Conservation (phyloP, 2,888 invertebrate genomes). For the Ptilodon capucinus region DNA sequence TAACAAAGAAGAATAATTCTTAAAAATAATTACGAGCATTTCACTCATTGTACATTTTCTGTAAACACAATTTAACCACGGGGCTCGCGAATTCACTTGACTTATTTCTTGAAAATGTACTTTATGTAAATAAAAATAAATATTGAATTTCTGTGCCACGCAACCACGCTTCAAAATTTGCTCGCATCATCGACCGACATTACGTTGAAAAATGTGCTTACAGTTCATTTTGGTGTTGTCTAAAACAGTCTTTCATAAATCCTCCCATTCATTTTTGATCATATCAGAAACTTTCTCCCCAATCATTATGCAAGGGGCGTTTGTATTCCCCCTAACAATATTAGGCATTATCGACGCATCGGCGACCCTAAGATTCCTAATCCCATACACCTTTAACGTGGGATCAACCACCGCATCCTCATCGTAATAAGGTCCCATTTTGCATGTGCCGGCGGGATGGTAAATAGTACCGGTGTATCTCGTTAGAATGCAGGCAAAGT, state of each 20-base stretch:
- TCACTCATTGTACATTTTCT: not conserved
- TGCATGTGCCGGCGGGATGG: conserved; percentile 67
- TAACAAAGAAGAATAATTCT: too few relatives aligned
- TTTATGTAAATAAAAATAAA: too few relatives aligned
- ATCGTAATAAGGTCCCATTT: conserved; percentile 65
- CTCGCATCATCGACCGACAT: too few relatives aligned
- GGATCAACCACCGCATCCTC: conserved; percentile 61
- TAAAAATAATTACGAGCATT: not conserved
- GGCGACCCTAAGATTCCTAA: conserved; percentile 83
- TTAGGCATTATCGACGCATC: conserved; percentile 93
- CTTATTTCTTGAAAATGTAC: too few relatives aligned
- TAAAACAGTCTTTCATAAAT: conserved; percentile 25
- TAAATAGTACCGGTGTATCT: conserved; percentile 83
- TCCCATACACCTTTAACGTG: conserved; percentile 57
- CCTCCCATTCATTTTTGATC: conserved; percentile 62
- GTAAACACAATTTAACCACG: too few relatives aligned
- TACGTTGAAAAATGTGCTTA: too few relatives aligned
- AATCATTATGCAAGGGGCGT: conserved; percentile 92
- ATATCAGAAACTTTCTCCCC: conserved; percentile 83
- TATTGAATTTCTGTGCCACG: too few relatives aligned
- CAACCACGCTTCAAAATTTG: too few relatives aligned
- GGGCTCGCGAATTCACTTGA: too few relatives aligned
- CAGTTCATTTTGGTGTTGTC: too few relatives aligned
- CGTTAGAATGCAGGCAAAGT: conserved; percentile 85
- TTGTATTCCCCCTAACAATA: conserved; percentile 90